Evolutionary conservation across 2,888 invertebrate species (phyloP), one percentile per base, ranked within the genome.

Genomic region (Pinctada fucata): DNA sequence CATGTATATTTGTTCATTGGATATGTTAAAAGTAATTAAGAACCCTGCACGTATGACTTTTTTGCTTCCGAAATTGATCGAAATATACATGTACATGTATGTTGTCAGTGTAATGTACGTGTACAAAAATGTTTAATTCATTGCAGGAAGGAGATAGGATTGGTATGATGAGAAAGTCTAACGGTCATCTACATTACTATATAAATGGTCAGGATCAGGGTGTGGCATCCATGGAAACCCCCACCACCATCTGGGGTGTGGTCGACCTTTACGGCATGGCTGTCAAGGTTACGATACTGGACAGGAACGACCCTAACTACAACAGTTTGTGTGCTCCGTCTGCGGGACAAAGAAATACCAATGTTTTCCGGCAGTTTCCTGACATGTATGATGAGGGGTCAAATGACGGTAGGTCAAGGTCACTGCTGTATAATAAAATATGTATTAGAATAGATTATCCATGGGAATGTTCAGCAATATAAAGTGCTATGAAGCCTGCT

Each of bases 171-270:
- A 94, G 97, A 69, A 96, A 96, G 91, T 93, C 95, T 2, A 96
- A 95, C 90, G 97, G 97, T 0, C 96, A 96, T 91, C 94, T 98
- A 63, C 97, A 98, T 91, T 98, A 97, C 92, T 97, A 96, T 90
- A 97, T 98, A 85, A 98, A 98, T 88, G 97, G 97, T 0, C 86
- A 90, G 64, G 92, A 92, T 84, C 97, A 98, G 92, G 98, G 98
- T 0, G 95, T 97, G 31, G 98, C 98, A 0, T 95, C 96, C 0
- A 95, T 96, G 52, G 95, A 95, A 88, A 96, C 97, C 0, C 96
- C 96, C 0, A 93, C 94, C 51, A 95, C 95, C 67, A 95, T 97
- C 2, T 98, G 97, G 97, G 98, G 97, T 3, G 98, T 98, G 50
- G 96, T 98, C 63, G 98, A 98, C 93, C 94, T 98, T 2, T 98